phyloP scores from a whole-genome alignment of 2,113 vertebrate species.

The Gadus chalcogrammus region DNA sequence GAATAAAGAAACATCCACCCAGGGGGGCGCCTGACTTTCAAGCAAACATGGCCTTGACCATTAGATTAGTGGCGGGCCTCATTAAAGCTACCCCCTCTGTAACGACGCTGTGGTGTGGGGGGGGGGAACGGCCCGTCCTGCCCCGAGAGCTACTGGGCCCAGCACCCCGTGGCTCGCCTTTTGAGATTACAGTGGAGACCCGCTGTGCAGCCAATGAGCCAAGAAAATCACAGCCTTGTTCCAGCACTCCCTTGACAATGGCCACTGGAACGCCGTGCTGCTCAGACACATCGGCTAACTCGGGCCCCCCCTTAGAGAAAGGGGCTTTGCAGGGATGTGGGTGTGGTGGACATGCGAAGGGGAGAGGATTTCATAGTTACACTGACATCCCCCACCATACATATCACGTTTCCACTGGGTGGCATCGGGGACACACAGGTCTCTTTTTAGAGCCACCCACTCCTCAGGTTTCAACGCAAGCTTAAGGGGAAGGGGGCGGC shows the following conservation, averaged over 20 bases:
- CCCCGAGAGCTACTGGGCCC: constrained; percentile 27
- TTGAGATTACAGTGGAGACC: constrained; percentile 17
- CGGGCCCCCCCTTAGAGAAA: too few species aligned
- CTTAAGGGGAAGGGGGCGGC: too few species aligned
- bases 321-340: too few species aligned
- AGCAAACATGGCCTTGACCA: constrained; percentile 27
- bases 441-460: too few species aligned
- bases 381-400: neutral
- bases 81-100: constrained; percentile 47
- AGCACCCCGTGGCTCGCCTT: neutral
- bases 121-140: constrained; percentile 18
- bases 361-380: neutral
- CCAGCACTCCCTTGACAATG: constrained; percentile 40
- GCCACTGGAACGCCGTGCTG: neutral
- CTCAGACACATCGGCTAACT: neutral
- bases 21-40: constrained; percentile 33
- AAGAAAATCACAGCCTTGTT: constrained; percentile 30
- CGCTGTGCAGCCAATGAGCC: constrained; percentile 17
- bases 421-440: too few species aligned
- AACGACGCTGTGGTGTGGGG: neutral
- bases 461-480: too few species aligned
- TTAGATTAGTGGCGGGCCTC: constrained; percentile 50
- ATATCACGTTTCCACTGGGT: too few species aligned
- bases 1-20: constrained; percentile 14
- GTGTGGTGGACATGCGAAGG: neutral